phyloP scores from a whole-genome alignment of 1,140 invertebrate species.

The Episyrphus balteatus region DNA sequence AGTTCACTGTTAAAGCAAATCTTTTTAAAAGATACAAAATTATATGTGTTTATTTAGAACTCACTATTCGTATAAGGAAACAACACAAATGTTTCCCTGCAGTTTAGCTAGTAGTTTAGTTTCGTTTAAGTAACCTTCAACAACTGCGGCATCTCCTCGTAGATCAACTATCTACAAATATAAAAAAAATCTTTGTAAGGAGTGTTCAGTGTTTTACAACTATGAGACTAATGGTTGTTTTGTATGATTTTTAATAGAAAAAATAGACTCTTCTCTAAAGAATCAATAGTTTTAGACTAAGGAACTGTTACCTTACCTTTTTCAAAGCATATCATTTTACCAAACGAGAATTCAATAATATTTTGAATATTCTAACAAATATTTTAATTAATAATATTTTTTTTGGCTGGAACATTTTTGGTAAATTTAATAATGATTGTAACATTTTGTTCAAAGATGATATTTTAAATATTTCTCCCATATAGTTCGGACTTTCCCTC shows the following conservation, averaged over 20 bases:
- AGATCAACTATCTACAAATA: conserved; percentile 47
- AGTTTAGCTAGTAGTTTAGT: conserved; percentile 73
- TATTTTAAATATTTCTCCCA: no score
- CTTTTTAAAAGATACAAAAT: background rate
- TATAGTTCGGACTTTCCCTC: no score
- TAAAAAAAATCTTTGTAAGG: background rate
- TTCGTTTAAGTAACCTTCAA: conserved; percentile 81
- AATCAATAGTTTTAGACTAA: no score
- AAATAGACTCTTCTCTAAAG: no score
- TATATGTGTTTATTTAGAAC: conserved; percentile 30
- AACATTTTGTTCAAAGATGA: no score
- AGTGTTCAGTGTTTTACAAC: background rate
- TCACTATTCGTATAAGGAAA: conserved; percentile 83
- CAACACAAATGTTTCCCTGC: conserved; percentile 70
- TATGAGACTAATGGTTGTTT: background rate
- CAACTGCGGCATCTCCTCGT: conserved; percentile 54
- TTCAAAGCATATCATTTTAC: no score
- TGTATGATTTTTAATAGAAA: background rate
- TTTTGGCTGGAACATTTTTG: no score
- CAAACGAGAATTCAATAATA: no score
- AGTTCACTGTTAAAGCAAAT: conserved; percentile 37
- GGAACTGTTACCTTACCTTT: no score
- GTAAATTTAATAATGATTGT: no score
- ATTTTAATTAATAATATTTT: no score
- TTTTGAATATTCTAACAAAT: no score